phyloP scores from a whole-genome alignment of 1,140 invertebrate genomes.

The Acromyrmex charruanus region DNA sequence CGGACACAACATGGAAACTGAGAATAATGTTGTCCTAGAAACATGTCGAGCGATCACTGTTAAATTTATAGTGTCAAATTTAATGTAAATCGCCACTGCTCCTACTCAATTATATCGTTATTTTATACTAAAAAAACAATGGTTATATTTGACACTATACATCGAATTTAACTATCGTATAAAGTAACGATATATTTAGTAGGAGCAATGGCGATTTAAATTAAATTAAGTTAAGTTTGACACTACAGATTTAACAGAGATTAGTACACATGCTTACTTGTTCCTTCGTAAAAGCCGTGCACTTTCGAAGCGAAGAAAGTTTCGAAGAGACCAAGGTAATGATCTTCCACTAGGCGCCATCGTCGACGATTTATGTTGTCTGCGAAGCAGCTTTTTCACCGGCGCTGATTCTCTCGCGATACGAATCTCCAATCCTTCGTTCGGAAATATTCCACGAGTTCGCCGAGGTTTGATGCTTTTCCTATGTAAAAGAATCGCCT shows the following conservation, averaged over 20 bases:
- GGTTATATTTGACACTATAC: too few relatives aligned
- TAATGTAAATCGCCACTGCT: too few relatives aligned
- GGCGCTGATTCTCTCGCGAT: conserved; percentile 46
- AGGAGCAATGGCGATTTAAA: too few relatives aligned
- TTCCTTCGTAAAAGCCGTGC: conserved; percentile 21
- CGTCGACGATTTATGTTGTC: conserved; percentile 52
- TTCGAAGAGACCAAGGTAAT: conserved; percentile 60
- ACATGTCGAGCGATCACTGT: not conserved
- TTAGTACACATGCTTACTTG: not conserved
- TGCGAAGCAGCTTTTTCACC: conserved; percentile 28
- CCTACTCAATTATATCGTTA: too few relatives aligned
- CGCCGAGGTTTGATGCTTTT: not conserved
- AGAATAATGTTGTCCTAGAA: not conserved
- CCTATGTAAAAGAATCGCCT: not conserved
- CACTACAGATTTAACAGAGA: too few relatives aligned
- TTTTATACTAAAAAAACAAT: too few relatives aligned
- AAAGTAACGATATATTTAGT: too few relatives aligned
- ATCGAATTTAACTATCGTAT: too few relatives aligned
- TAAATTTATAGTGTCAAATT: too few relatives aligned
- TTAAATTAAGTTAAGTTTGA: too few relatives aligned
- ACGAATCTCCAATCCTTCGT: conserved; percentile 15
- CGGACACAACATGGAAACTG: too few relatives aligned
- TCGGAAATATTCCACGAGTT: not conserved
- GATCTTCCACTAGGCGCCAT: conserved; percentile 39
- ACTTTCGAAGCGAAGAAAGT: conserved; percentile 22